phyloP scores from a whole-genome alignment of 2,113 vertebrate genomes.

The Tyrannus savana region DNA sequence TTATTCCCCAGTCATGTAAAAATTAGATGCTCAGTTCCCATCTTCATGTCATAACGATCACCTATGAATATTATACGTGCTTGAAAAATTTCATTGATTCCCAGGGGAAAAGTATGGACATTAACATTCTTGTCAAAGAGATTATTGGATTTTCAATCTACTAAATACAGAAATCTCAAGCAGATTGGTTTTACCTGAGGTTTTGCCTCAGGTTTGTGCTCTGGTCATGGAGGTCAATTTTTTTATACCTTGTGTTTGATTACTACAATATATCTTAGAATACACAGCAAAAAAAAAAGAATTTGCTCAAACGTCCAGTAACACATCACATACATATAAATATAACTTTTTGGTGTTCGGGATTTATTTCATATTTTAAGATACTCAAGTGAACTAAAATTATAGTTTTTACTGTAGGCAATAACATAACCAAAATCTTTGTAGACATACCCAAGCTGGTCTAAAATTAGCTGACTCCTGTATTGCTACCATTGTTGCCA shows the following conservation, averaged over 20 bases:
- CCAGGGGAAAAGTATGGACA: neutral
- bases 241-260: neutral
- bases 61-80: neutral
- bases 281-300: neutral
- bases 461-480: neutral
- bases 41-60: neutral
- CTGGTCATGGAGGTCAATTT: neutral
- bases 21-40: neutral
- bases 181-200: neutral
- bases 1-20: neutral
- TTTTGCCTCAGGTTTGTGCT: conserved; percentile 3
- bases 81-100: conserved; percentile 26
- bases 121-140: conserved; percentile 8
- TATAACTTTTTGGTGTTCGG: neutral
- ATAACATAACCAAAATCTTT: neutral
- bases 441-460: neutral
- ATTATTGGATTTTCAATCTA: conserved; percentile 33
- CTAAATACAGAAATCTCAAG: neutral
- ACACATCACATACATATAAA: neutral
- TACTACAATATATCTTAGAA: neutral
- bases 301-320: neutral
- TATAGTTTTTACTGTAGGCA: neutral
- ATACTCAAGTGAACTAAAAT: neutral
- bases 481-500: conserved; percentile 7
- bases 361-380: neutral